Evolutionary conservation across 2,888 invertebrate species (phyloP).

Genomic region (Drosophila dives): DNA sequence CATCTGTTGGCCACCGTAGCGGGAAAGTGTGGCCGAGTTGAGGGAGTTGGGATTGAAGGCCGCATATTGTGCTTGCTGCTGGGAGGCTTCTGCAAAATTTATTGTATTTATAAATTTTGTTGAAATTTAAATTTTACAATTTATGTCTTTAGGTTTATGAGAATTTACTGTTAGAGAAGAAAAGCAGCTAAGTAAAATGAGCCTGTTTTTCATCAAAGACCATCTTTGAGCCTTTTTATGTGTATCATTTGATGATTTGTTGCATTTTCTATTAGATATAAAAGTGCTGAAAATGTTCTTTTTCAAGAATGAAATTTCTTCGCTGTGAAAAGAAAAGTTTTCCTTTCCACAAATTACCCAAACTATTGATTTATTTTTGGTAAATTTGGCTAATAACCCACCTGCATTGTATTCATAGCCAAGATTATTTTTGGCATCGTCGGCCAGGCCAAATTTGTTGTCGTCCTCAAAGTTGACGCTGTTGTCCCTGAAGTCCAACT

Average conservation of each 20-base stretch:
- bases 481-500: constrained; percentile 91
- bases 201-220: background rate
- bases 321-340: background rate
- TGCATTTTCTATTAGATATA: background rate
- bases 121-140: background rate
- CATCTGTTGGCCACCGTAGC: constrained; percentile 87
- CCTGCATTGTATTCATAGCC: constrained; percentile 82
- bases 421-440: constrained; percentile 58
- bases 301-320: background rate
- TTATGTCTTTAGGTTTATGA: background rate
- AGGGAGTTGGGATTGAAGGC: constrained; percentile 75
- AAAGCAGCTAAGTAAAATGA: background rate
- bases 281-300: background rate
- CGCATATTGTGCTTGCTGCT: constrained; percentile 84
- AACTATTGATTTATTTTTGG: background rate
- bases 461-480: constrained; percentile 87
- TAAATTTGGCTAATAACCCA: constrained; percentile 31
- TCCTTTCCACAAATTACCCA: background rate
- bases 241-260: background rate
- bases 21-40: constrained; percentile 80
- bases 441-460: constrained; percentile 64
- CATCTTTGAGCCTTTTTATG: background rate
- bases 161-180: background rate
- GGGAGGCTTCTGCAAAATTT: constrained; percentile 84
- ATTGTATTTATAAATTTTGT: background rate